These are phyloP conservation scores for Lagorchestes hirsutus DNA, from an alignment of 2,797 vertebrate genomes.

Conservation along the genomic window DNA sequence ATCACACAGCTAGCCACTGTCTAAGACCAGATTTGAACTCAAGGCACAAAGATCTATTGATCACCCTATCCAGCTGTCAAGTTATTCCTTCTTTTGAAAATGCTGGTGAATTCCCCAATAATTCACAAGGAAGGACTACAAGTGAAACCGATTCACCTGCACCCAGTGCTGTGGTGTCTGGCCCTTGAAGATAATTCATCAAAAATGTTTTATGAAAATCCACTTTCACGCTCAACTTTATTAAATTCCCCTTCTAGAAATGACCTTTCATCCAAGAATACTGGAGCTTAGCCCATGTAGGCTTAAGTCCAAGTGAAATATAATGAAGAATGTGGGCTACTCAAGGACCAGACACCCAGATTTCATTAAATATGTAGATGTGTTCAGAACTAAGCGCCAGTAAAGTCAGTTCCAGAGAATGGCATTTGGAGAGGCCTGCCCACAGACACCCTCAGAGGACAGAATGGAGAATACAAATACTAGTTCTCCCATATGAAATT, in stretches of 20 bases:
- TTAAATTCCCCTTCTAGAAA: conserved; percentile 82
- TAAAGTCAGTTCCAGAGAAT: conserved; percentile 80
- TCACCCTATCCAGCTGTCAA: conserved; percentile 31
- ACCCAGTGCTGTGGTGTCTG: conserved; percentile 69
- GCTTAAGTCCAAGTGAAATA: conserved; percentile 86
- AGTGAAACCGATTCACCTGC: conserved; percentile 50
- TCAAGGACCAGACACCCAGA: conserved; percentile 79
- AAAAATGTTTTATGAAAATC: conserved; percentile 79
- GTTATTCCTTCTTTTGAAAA: conserved; percentile 80
- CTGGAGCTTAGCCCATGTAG: conserved; percentile 76
- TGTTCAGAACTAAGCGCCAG: conserved; percentile 75
- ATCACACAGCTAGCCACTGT: not conserved
- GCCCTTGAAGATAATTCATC: conserved; percentile 64
- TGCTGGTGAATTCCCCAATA: conserved; percentile 62
- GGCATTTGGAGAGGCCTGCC: conserved; percentile 71
- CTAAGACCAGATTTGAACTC: not conserved
- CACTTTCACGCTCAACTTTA: conserved; percentile 80
- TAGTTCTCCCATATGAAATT: conserved; percentile 76
- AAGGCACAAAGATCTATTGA: not conserved
- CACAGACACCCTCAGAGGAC: conserved; percentile 68
- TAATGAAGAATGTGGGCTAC: conserved; percentile 77
- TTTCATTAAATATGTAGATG: conserved; percentile 79
- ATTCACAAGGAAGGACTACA: conserved; percentile 54
- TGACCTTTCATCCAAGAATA: conserved; percentile 80
- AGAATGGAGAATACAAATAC: conserved; percentile 77